Evolutionary conservation across 2,797 vertebrate species (phyloP).

Genomic region (Enteromius argenteus): DNA sequence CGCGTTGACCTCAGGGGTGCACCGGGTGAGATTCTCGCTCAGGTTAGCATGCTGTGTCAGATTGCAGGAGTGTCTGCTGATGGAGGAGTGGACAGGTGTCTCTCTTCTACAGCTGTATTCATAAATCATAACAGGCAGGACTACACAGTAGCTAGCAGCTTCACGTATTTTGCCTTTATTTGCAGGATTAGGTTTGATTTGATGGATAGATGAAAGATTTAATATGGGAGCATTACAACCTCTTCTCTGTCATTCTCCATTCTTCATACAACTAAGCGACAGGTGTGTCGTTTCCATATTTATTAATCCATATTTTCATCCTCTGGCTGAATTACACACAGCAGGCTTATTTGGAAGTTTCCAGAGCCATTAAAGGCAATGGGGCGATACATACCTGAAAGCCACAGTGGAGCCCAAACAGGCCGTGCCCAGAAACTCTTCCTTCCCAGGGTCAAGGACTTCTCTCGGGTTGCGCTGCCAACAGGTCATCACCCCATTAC

Average conservation of each 20-base stretch:
- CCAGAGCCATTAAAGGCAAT: conserved; percentile 49
- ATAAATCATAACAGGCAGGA: conserved; percentile 49
- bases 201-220: conserved; percentile 21
- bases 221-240: neutral
- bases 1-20: conserved; percentile 59
- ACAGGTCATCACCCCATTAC: conserved; percentile 41
- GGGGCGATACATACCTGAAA: conserved; percentile 41
- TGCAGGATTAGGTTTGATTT: conserved; percentile 39
- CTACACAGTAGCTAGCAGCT: conserved; percentile 40
- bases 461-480: conserved; percentile 44
- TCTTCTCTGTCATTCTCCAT: conserved; percentile 14
- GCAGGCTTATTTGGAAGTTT: conserved; percentile 19
- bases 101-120: conserved; percentile 57
- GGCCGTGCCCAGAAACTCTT: conserved; percentile 45
- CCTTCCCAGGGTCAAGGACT: conserved; percentile 52
- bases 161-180: conserved; percentile 7
- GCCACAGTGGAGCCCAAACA: conserved; percentile 43
- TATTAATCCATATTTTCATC: neutral
- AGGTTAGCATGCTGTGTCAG: conserved; percentile 69
- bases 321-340: conserved; percentile 36
- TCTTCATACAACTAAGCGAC: conserved; percentile 31
- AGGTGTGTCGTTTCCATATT: conserved; percentile 29
- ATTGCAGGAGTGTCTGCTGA: conserved; percentile 68
- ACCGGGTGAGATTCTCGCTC: conserved; percentile 70
- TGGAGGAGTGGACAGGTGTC: conserved; percentile 73